Base-by-base conservation (phyloP, 2,888 invertebrate species). In the Phlogophora meticulosa region DNA sequence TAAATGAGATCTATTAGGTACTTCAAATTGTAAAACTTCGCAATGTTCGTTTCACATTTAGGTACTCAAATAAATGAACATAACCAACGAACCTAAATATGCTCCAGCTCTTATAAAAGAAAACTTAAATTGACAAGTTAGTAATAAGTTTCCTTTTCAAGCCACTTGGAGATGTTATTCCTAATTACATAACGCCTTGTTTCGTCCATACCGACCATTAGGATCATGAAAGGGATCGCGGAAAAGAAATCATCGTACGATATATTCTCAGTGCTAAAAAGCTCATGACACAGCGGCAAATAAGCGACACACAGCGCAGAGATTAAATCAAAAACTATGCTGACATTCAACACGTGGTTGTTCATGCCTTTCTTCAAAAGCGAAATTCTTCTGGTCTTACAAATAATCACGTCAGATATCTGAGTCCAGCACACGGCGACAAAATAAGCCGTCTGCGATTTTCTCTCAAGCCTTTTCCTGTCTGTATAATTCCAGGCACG, bases 381-480 rank as follows among this genome's bases (percentile, higher is more conserved):
- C 0, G 98, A 98, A 83, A 97, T 96, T 78, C 97, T 95, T 71
- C 98, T 94, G 0, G 98, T 98, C 90, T 98, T 98, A 89, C 98
- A 97, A 83, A 98, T 97, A 73, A 98, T 96, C 67, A 97, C 96
- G 91, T 98, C 98, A 15, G 97, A 97, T 92, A 97, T 96, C 91
- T 98, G 98, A 52, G 97, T 97, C 87, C 97, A 96, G 40, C 98
- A 98, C 71, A 98, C 96, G 7, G 98, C 96, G 3, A 97, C 96
- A 85, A 98, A 98, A 92, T 97, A 98, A 17, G 97, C 97, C 0
- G 98, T 97, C 88, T 98, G 97, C 63, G 98, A 97, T 74, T 97
- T 97, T 85, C 96, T 96, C 87, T 98, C 97, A 4, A 98, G 88
- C 53, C 91, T 91, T 87, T 97, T 97, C 53, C 98, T 96, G 78